Evolutionary conservation across 2,113 vertebrate species (phyloP).

Genomic region (Engystomops pustulosus): DNA sequence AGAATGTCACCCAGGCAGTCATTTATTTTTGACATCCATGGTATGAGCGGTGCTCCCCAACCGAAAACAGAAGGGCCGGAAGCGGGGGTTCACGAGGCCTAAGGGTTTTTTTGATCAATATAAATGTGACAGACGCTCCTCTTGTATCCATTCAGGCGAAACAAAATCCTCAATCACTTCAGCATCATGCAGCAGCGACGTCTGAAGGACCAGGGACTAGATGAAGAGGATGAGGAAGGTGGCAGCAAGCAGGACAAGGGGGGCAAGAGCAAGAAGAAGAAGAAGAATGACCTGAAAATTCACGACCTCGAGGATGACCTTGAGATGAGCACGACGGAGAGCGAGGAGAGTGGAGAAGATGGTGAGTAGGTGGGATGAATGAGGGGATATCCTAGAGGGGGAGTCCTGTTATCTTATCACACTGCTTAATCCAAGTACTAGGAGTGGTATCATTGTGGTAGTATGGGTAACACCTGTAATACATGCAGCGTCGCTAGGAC

Average conservation of each 20-base stretch:
- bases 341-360: constrained; percentile 81
- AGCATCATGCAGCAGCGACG: constrained; percentile 94
- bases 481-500: no score
- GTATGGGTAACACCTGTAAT: no score
- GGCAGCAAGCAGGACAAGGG: constrained; percentile 64
- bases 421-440: no score
- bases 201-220: constrained; percentile 82
- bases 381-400: neutral
- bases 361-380: constrained; percentile 66
- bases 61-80: no score
- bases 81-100: no score
- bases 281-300: constrained; percentile 81
- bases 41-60: no score
- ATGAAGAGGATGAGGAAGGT: constrained; percentile 80
- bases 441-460: no score
- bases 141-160: constrained; percentile 74
- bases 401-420: no score
- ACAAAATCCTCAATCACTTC: constrained; percentile 95
- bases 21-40: no score
- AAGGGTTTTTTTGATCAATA: no score
- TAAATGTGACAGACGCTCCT: no score
- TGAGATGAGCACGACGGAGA: constrained; percentile 87
- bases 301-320: constrained; percentile 89
- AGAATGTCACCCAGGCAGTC: no score
- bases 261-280: constrained; percentile 65